Evolutionary conservation across 2,888 invertebrate species (phyloP), one percentile per base, ranked within the genome.

Genomic region (Drosophila rubida): DNA sequence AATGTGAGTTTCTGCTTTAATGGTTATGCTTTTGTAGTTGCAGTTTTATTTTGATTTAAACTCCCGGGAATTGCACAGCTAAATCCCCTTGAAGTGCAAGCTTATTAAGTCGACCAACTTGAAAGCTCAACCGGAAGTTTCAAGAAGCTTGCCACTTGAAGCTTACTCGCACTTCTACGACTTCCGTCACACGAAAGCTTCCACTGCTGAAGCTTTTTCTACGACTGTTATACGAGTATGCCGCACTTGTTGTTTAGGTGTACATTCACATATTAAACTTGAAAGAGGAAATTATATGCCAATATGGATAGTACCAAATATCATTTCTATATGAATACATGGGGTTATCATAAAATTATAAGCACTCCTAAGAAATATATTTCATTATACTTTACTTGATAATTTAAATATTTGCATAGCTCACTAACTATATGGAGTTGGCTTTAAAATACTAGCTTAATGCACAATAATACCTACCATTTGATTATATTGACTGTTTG

Each of bases 1-100:
- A 65, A 35, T 58, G 44, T 58, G 35, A 37, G 44, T 57, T 30
- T 49, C 48, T 45, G 25, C 14, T 39, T 42, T 23, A 51, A 60
- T 22, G 22, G 37, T n/a, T 27, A 6, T 19, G 23, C 27, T 37
- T 30, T 41, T 39, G 32, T 14, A 25, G 30, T 19, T 41, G 16
- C 13, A 30, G 4, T 8, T 25, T 55, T 48, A 25, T 16, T 44
- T 37, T 27, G 23, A 54, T 27, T 46, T 42, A 0, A 25, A 39
- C 37, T 30, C 22, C 22, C 54, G 45, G 46, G 54, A 60, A 54
- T 27, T 22, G 1, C 16, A 42, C 4, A 11, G 9, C n/a, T 8
- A 13, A 30, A 39, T 6, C 1, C 0, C 22, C 46, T 25, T 3
- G 6, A 25, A 22, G 11, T 44, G 9, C 48, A n/a, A 22, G 7